Base-by-base conservation (phyloP, 2,888 invertebrate species). In the Eutolmus rufibarbis region DNA sequence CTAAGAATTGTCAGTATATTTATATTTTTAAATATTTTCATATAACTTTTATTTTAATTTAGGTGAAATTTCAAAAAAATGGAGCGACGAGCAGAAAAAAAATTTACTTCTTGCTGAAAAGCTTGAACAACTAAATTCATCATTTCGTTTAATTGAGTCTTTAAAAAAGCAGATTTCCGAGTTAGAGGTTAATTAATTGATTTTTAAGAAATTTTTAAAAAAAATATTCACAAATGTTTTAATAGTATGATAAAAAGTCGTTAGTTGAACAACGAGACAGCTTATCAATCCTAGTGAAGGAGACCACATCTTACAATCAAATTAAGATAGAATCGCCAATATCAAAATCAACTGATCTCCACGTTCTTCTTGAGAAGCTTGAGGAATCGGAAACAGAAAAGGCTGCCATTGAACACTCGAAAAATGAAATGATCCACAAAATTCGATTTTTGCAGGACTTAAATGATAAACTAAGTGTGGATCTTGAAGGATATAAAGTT, bases 371-470 rank as follows among this genome's bases (percentile, higher is more conserved):
- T 4, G 85, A 87, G 43, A 77, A 81, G 16, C 74, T 87, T 8
- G 87, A 87, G 46, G n/a, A 74, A 51, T 57, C 88, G 43, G 87
- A 88, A 87, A 87, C 88, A 2, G 88, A 88, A 81, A 88, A 88
- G 19, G 78, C 87, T 37, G 86, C 86, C 0, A 88, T 88, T 19
- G 82, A 84, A 66, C 87, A 87, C 37, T 87, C 88, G 1, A 87
- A 89, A 87, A 85, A 86, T 46, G 89, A 89, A 86, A 40, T 89
- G 77, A 74, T 88, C 40, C 34, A 78, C 2, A 88, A 88, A 87
- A 86, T 89, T 19, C 86, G 85, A 1, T 16, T 82, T 16, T 74
- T 89, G 16, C 89, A 89, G 79, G 89, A 89, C 56, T 85, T 86
- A 37, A 88, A 89, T 78, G 88, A 88, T 78, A 79, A 87, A 74